Evolutionary conservation across 2,888 invertebrate genomes (phyloP), one percentile per base, ranked within the genome.

Genomic region (Magallana nippona): DNA sequence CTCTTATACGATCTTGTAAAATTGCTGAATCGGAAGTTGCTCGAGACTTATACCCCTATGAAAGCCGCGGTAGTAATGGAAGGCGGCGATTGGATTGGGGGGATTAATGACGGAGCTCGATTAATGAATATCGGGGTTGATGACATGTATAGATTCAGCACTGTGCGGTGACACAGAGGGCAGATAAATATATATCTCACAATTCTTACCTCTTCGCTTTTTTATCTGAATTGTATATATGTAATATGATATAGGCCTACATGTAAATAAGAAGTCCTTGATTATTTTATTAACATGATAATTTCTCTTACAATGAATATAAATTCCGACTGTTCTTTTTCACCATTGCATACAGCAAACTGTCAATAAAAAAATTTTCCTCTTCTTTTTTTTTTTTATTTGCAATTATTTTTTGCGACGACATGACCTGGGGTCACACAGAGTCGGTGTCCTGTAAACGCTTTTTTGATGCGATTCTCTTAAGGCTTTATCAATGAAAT

Each of bases 71-170:
- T 32, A 27, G 71, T 71, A 71, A 71, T 71, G 71, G 71, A 71
- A 71, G 71, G 27, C 71, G 71, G 22, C 32, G 71, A 71, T 71
- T 71, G 71, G 71, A 71, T 27, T 71, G 27, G 27, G 71, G 71
- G 71, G 71, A 71, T 71, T 71, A 71, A 71, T 71, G 71, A 71
- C 71, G 32, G 71, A 32, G 71, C 32, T 71, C 71, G 71, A 71
- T 71, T 71, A 71, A 71, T 71, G 71, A 71, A 32, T 71, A 71
- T 71, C 27, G 71, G 8, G 71, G 71, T 71, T 71, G 32, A 71
- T 32, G 71, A 71, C 71, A 71, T 32, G 22, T 27, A 71, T 71
- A 22, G 71, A 71, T 71, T 27, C 71, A 71, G 71, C 71, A 27
- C 71, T 27, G 19, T 10, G 71, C 71, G 71, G 71, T 71, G 22